A percentile compares a stretch with the other conserved stretches of the same genome.
Evolutionary conservation across 2,888 invertebrate species (phyloP).

Genomic region (Campoplex capitator): DNA sequence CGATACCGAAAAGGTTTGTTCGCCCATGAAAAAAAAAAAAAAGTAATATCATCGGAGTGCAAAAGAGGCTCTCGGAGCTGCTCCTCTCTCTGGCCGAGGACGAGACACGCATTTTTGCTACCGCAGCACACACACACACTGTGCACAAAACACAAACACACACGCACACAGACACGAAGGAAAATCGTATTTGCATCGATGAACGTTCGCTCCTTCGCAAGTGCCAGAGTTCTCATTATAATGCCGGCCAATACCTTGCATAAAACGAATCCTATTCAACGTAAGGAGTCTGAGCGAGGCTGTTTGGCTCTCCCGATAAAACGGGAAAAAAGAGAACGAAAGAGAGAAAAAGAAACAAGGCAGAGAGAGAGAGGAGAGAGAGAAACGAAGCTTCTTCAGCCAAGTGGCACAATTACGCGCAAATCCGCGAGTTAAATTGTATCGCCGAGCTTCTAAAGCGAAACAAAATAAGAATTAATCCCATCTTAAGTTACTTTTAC

Average conservation of each 20-base stretch:
- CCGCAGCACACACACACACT: not conserved
- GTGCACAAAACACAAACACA: not conserved
- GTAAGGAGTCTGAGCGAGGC: slow-evolving; percentile 27
- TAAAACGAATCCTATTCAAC: slow-evolving; percentile 71
- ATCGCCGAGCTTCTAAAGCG: not conserved
- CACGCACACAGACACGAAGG: not conserved
- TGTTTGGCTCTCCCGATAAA: not conserved
- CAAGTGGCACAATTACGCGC: slow-evolving; percentile 66
- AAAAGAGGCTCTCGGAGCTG: not conserved
- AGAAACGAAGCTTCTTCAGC: not conserved
- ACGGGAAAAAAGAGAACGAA: not conserved
- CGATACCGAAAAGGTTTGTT: not conserved
- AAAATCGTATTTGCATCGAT: not conserved
- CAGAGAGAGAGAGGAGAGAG: not conserved
- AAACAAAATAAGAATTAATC: not conserved
- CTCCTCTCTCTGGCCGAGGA: not conserved
- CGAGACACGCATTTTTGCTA: slow-evolving; percentile 5
- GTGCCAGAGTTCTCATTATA: slow-evolving; percentile 72
- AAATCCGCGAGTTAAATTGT: slow-evolving; percentile 56
- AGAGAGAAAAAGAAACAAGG: not conserved
- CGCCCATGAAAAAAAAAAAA: not conserved
- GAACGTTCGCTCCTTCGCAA: not conserved
- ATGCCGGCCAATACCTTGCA: slow-evolving; percentile 72
- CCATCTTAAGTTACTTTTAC: not conserved
- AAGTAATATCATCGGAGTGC: not conserved